A percentile compares a stretch with the other conserved stretches of the same genome.
Evolutionary conservation across 1,140 invertebrate species (phyloP).

Genomic region (Lepeophtheirus salmonis): DNA sequence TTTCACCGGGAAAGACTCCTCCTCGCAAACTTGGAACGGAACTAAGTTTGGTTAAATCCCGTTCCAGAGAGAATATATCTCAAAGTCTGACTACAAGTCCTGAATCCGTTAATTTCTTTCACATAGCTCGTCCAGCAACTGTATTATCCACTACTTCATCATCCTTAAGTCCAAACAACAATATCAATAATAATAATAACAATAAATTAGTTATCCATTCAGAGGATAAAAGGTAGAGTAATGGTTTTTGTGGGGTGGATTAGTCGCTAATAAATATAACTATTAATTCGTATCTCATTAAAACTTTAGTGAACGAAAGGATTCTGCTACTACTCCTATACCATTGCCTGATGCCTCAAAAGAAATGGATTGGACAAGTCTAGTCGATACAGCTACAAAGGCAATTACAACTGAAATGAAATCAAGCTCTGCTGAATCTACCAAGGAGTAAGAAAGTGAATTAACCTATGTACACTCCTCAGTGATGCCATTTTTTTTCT

Average conservation of each 20-base stretch:
- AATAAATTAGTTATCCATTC: too few relatives aligned
- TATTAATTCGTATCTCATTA: background rate
- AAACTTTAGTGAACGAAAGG: background rate
- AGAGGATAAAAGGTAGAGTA: background rate
- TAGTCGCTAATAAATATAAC: too few relatives aligned
- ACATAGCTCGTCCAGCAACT: constrained; percentile 47
- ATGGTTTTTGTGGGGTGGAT: background rate
- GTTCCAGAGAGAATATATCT: constrained; percentile 14
- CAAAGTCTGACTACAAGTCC: background rate
- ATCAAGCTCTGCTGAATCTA: background rate
- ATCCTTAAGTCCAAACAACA: background rate
- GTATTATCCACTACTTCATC: constrained; percentile 46
- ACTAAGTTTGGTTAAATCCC: constrained; percentile 7
- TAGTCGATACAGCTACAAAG: constrained; percentile 52
- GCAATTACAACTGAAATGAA: constrained; percentile 32
- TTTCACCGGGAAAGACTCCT: constrained; percentile 4
- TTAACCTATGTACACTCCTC: background rate
- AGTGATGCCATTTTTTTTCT: background rate
- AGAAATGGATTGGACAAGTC: constrained; percentile 50
- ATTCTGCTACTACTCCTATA: constrained; percentile 1
- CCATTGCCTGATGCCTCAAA: constrained; percentile 20
- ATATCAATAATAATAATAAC: background rate
- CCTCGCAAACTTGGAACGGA: background rate
- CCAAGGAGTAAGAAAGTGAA: background rate
- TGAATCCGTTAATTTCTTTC: constrained; percentile 36